A percentile compares a stretch with the other conserved stretches of the same genome.
Evolutionary conservation across 1,140 invertebrate genomes (phyloP).

Genomic region (Onthophagus taurus): DNA sequence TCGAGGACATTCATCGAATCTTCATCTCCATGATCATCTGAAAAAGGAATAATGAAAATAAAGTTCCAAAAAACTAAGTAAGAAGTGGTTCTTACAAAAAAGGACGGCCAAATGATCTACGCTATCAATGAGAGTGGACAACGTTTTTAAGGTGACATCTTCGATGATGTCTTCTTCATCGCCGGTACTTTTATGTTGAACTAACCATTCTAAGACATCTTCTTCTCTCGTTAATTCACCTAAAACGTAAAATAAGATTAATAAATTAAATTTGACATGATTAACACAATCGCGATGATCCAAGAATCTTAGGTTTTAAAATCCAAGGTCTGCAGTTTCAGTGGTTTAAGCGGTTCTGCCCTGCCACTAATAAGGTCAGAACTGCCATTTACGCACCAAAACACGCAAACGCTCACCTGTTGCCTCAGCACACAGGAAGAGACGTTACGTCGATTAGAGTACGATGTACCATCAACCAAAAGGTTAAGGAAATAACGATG

Average conservation of each 20-base stretch:
- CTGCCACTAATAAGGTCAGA: no score
- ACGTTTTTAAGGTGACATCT: conserved; percentile 80
- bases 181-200: conserved; percentile 84
- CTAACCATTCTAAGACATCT: conserved; percentile 87
- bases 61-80: no score
- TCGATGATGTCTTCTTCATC: conserved; percentile 91
- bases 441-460: no score
- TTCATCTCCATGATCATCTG: conserved; percentile 77
- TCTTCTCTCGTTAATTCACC: conserved; percentile 85
- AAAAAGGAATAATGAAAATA: background rate
- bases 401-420: no score
- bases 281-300: no score
- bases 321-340: no score
- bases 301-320: no score
- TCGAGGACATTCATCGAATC: conserved; percentile 73
- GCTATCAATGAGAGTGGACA: conserved; percentile 79
- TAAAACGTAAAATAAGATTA: conserved; percentile 38
- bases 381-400: no score
- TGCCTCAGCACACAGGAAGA: no score
- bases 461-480: no score
- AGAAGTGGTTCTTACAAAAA: conserved; percentile 74
- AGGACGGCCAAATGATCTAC: conserved; percentile 86
- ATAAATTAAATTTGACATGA: background rate
- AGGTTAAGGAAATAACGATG: no score
- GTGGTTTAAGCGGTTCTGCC: no score